Percentiles rank a stretch among this genome's conserved stretches.
Evolutionary conservation across 92 coral and sea anemone genomes (phyloP).

Genomic region (Muricea muricata): DNA sequence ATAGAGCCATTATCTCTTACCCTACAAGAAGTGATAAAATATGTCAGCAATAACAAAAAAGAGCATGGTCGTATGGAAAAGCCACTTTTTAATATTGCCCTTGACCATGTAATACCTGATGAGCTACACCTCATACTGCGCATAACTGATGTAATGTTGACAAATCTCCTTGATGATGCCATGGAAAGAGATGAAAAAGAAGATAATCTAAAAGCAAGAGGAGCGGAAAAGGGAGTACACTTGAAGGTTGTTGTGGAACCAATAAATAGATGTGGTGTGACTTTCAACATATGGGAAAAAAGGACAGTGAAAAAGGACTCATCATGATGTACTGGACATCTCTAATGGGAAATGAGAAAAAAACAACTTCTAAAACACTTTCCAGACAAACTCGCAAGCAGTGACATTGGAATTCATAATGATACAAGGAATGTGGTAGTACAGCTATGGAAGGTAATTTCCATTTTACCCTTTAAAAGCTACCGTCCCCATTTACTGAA

Average conservation of each 20-base stretch:
- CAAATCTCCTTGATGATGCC: conserved; percentile 66
- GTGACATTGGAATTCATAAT: neutral
- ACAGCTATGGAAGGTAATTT: conserved; percentile 54
- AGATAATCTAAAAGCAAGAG: conserved; percentile 6
- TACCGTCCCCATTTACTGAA: neutral
- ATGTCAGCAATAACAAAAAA: conserved; percentile 8
- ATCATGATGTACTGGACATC: conserved; percentile 55
- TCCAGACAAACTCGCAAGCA: conserved; percentile 37
- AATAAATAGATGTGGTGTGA: conserved; percentile 55
- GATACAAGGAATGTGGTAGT: conserved; percentile 40
- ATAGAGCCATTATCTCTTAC: conserved; percentile 47
- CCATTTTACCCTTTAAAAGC: neutral
- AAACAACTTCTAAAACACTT: conserved; percentile 7
- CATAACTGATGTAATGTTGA: conserved; percentile 41
- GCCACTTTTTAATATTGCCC: conserved; percentile 62
- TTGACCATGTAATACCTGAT: conserved; percentile 45
- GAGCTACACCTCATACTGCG: conserved; percentile 2
- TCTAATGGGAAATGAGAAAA: conserved; percentile 48
- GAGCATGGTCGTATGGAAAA: conserved; percentile 54
- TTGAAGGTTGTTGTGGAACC: conserved; percentile 19
- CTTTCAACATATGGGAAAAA: conserved; percentile 58
- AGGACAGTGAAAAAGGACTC: conserved; percentile 18
- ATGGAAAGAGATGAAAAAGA: conserved; percentile 64
- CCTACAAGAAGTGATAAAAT: conserved; percentile 39
- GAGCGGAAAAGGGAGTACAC: conserved; percentile 40